These are phyloP conservation scores for Nannobrachium achirus DNA, from an alignment of 2,113 vertebrate species.

Conservation along the genomic window DNA sequence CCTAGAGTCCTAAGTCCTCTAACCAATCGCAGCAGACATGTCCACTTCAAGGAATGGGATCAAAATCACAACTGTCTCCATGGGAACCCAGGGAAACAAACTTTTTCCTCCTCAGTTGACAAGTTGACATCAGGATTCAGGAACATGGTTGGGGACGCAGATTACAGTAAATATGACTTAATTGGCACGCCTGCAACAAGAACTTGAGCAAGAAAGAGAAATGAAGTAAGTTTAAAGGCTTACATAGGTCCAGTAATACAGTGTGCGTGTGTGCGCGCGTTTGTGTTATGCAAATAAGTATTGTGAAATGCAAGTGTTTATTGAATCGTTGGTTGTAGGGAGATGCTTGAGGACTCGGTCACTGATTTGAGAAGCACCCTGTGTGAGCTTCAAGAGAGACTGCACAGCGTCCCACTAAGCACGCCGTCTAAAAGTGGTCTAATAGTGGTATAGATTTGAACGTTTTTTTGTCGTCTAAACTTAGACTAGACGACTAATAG, in stretches of 20 bases:
- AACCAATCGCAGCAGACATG: not conserved
- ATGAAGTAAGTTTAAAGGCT: too few species aligned
- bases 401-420: slow-evolving; percentile 71
- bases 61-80: slow-evolving; percentile 34
- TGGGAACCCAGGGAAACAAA: slow-evolving; percentile 55
- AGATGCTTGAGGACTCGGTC: slow-evolving; percentile 73
- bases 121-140: not conserved
- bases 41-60: not conserved
- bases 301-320: too few species aligned
- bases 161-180: slow-evolving; percentile 53
- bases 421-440: too few species aligned
- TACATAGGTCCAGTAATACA: too few species aligned
- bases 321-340: slow-evolving; percentile 44
- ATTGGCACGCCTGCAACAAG: slow-evolving; percentile 47
- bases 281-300: too few species aligned
- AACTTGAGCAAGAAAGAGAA: slow-evolving; percentile 73
- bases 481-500: too few species aligned
- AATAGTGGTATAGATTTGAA: too few species aligned
- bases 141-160: slow-evolving; percentile 53
- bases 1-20: too few species aligned
- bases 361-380: slow-evolving; percentile 67
- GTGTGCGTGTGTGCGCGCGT: too few species aligned
- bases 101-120: not conserved
- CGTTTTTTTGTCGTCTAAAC: too few species aligned
- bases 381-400: slow-evolving; percentile 69